These are phyloP conservation scores for Cheilosia vernalis DNA, from an alignment of 2,888 invertebrate species.

Conservation along the genomic window DNA sequence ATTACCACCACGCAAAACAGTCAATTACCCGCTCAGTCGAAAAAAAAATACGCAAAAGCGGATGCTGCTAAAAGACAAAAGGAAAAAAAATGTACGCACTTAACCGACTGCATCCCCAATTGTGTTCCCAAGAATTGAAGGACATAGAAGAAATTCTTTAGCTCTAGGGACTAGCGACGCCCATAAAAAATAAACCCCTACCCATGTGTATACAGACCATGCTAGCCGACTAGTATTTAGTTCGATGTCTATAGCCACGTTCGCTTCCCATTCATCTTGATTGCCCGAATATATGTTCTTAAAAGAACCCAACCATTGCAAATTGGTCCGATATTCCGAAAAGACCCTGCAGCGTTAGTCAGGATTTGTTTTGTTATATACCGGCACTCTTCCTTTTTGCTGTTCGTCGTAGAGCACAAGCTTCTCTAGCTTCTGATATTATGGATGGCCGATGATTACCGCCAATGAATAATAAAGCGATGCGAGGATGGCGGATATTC, in stretches of 20 bases:
- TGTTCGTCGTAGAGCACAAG: constrained; percentile 64
- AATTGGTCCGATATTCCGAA: constrained; percentile 72
- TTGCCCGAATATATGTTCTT: constrained; percentile 72
- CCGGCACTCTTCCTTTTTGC: constrained; percentile 34
- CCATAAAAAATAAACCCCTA: constrained; percentile 49
- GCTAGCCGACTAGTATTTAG: constrained; percentile 42
- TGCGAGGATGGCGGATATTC: constrained; percentile 37
- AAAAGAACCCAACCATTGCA: constrained; percentile 68
- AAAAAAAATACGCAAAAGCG: neutral
- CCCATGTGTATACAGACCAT: neutral
- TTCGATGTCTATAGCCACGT: constrained; percentile 36
- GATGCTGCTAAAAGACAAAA: constrained; percentile 20
- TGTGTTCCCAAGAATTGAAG: constrained; percentile 44
- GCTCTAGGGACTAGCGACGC: constrained; percentile 51
- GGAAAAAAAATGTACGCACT: neutral
- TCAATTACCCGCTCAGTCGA: constrained; percentile 18
- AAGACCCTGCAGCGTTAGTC: constrained; percentile 64
- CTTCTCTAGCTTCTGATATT: constrained; percentile 75
- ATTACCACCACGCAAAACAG: neutral
- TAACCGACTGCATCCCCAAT: constrained; percentile 40
- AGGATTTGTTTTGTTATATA: constrained; percentile 70
- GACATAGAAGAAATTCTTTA: constrained; percentile 32
- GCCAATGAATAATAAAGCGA: constrained; percentile 73
- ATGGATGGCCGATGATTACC: constrained; percentile 75
- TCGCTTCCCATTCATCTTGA: constrained; percentile 70